A percentile compares a stretch with the other conserved stretches of the same genome.
Conservation (phyloP, 2,113 vertebrate genomes). For the Rhinolophus ferrumequinum region DNA sequence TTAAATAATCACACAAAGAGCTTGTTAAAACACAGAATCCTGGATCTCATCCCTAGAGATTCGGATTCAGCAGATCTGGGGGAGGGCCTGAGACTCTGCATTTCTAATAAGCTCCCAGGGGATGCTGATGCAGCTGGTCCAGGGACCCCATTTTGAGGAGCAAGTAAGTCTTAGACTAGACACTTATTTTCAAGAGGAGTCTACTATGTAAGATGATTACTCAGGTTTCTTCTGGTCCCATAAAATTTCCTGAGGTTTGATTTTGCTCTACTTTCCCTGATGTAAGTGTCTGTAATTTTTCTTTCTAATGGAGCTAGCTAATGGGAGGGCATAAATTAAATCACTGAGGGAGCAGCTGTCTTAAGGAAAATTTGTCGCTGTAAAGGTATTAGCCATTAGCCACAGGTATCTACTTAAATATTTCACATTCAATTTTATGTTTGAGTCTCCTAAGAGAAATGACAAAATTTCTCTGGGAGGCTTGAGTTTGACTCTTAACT, state of each 20-base stretch:
- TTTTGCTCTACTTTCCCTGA: slow-evolving; percentile 57
- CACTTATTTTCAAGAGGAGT: slow-evolving; percentile 28
- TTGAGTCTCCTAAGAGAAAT: slow-evolving; percentile 37
- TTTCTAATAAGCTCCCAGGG: not conserved
- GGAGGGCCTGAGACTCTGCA: not conserved
- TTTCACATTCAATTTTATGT: slow-evolving; percentile 51
- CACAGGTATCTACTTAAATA: slow-evolving; percentile 57
- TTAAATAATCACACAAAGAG: not conserved
- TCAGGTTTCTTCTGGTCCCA: not conserved
- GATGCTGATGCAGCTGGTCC: not conserved
- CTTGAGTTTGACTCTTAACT: slow-evolving; percentile 30
- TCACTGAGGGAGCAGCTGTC: slow-evolving; percentile 38
- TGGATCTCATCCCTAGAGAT: not conserved
- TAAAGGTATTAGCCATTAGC: slow-evolving; percentile 57
- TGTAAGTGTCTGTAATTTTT: slow-evolving; percentile 68
- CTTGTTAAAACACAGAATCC: slow-evolving; percentile 24
- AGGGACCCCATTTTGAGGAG: not conserved
- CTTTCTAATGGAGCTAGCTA: slow-evolving; percentile 67
- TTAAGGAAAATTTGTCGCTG: slow-evolving; percentile 48
- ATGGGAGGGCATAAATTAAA: slow-evolving; percentile 61
- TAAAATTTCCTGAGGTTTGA: slow-evolving; percentile 39
- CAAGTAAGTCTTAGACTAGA: slow-evolving; percentile 22
- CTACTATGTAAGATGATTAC: slow-evolving; percentile 39
- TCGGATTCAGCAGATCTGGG: not conserved
- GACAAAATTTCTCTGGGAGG: not conserved